phyloP scores from a whole-genome alignment of 1,140 invertebrate species.

The Globodera ellingtonae region DNA sequence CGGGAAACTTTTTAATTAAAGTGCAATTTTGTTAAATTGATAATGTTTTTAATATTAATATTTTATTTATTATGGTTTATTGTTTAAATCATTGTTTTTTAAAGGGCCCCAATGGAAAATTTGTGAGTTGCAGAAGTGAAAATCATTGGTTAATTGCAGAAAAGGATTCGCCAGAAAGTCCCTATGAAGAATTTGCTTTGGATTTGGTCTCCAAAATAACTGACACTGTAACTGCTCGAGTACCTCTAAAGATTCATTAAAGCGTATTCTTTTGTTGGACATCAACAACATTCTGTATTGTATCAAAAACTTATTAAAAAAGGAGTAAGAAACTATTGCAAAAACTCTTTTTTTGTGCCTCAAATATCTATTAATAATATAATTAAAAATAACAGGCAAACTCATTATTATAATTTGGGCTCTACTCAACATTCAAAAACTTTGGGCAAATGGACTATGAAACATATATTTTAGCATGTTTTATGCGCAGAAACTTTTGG shows the following conservation, averaged over 20 bases:
- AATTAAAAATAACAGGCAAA: no score
- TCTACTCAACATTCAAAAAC: no score
- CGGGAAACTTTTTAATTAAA: background rate
- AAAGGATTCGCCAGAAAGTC: background rate
- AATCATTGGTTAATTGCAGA: background rate
- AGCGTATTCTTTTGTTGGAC: no score
- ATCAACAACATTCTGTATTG: no score
- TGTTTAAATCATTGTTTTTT: background rate
- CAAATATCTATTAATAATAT: no score
- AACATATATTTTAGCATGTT: no score
- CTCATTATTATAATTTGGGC: no score
- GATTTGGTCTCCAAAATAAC: conserved; percentile 1
- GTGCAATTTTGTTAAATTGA: background rate
- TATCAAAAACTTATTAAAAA: no score
- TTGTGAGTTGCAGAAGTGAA: background rate
- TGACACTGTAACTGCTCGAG: background rate
- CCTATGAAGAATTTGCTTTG: background rate
- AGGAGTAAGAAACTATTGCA: no score
- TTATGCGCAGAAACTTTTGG: no score
- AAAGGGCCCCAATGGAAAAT: background rate
- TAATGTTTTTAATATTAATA: background rate
- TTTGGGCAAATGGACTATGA: no score
- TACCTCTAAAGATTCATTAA: background rate
- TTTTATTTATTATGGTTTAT: background rate
- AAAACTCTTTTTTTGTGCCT: no score